These are phyloP conservation scores for Nannospalax galili DNA, from an alignment of 2,113 vertebrate genomes.

Conservation along the genomic window DNA sequence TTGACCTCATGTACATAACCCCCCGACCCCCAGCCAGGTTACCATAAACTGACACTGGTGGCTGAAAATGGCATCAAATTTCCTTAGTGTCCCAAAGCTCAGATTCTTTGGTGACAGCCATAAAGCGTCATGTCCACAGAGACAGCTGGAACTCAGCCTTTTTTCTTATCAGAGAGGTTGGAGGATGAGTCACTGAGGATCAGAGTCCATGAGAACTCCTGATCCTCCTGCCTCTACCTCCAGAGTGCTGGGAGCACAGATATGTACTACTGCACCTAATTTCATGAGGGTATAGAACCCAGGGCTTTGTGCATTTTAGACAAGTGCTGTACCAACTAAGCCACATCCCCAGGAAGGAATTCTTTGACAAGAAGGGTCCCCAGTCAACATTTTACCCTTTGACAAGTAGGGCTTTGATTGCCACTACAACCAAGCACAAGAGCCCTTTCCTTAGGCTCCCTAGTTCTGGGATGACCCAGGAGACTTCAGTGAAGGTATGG, in stretches of 20 bases:
- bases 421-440: background rate
- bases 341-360: background rate
- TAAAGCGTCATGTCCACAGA: background rate
- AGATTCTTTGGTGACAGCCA: background rate
- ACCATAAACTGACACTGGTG: background rate
- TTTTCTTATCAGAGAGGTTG: slow-evolving; percentile 15
- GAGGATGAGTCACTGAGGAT: slow-evolving; percentile 72
- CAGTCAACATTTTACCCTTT: background rate
- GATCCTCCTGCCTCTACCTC: background rate
- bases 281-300: background rate
- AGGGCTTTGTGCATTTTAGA: background rate
- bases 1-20: background rate
- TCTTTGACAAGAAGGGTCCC: background rate
- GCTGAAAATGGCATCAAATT: background rate
- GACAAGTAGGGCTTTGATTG: background rate
- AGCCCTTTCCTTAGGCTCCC: background rate
- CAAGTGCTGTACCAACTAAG: background rate
- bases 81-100: rapidly evolving
- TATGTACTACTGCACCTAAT: too few relatives aligned
- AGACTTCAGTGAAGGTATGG: background rate
- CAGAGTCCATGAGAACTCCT: slow-evolving; percentile 41
- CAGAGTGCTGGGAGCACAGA: background rate
- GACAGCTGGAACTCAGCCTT: background rate
- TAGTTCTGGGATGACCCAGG: background rate
- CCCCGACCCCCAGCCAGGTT: background rate